phyloP scores from a whole-genome alignment of 2,888 invertebrate genomes.

The Lasioglossum marginatum region DNA sequence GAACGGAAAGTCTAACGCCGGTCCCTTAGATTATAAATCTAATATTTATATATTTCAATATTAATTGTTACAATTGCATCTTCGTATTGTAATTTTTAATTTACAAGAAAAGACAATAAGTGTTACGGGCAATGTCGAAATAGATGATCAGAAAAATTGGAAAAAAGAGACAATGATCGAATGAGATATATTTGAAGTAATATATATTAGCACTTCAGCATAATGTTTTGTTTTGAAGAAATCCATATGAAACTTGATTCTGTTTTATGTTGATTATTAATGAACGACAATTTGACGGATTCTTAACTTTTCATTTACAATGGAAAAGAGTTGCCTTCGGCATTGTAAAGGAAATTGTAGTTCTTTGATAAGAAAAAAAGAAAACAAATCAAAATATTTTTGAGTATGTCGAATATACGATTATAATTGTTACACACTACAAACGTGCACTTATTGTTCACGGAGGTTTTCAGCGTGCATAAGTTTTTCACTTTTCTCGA shows the following conservation, averaged over 20 bases:
- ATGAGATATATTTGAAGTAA: conserved; percentile 4
- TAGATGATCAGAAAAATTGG: conserved; percentile 1
- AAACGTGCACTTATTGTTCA: conserved; percentile 26
- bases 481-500: conserved; percentile 23
- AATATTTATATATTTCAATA: conserved; percentile 34
- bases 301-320: conserved; percentile 15
- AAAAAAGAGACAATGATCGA: conserved; percentile 12
- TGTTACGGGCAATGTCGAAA: conserved; percentile 19
- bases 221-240: conserved; percentile 14
- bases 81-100: conserved; percentile 22
- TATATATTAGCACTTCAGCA: conserved; percentile 15
- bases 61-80: conserved; percentile 11
- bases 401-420: conserved; percentile 16
- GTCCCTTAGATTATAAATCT: conserved; percentile 10
- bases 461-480: conserved; percentile 23
- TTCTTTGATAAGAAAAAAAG: too few species aligned
- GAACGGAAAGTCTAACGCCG: too few species aligned
- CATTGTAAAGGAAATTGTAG: conserved; percentile 27
- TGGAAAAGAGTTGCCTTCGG: conserved; percentile 14
- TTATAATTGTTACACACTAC: conserved; percentile 34
- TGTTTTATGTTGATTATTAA: neutral
- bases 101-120: conserved; percentile 15
- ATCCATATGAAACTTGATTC: neutral
- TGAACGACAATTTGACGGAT: neutral
- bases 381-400: conserved; percentile 40